Evolutionary conservation across 1,140 invertebrate species (phyloP).

Genomic region (Drosophila simulans): DNA sequence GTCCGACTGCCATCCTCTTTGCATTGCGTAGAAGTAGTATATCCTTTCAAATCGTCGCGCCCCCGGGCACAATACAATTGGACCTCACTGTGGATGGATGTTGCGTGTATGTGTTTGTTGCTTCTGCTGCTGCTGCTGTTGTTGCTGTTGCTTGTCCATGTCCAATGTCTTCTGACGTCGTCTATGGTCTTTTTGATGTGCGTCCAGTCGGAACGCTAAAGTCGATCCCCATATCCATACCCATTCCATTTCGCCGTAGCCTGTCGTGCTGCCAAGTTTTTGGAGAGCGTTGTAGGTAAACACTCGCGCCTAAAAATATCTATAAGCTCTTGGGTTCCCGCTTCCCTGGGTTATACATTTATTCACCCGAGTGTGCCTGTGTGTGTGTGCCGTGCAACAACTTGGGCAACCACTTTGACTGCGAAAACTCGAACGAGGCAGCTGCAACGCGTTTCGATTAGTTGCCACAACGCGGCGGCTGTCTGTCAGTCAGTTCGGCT

Average conservation of each 20-base stretch:
- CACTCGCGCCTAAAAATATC: conserved; percentile 78
- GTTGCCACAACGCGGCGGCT: conserved; percentile 61
- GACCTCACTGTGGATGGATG: conserved; percentile 27
- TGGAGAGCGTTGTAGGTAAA: conserved; percentile 73
- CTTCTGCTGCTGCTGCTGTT: neutral
- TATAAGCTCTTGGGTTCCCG: conserved; percentile 52
- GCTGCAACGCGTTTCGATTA: conserved; percentile 82
- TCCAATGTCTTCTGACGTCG: conserved; percentile 61
- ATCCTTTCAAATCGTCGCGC: conserved; percentile 59
- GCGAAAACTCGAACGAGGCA: conserved; percentile 58
- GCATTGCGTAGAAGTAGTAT: conserved; percentile 41
- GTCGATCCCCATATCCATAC: conserved; percentile 11
- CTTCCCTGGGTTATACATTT: neutral
- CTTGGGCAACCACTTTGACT: conserved; percentile 74
- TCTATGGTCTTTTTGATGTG: conserved; percentile 66
- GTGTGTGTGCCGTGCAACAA: conserved; percentile 58
- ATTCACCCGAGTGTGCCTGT: neutral
- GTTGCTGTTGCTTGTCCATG: conserved; percentile 46
- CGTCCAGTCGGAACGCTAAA: conserved; percentile 77
- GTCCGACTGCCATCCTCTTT: conserved; percentile 28
- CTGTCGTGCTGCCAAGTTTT: conserved; percentile 63
- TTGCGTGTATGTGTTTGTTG: conserved; percentile 22
- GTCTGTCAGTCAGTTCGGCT: conserved; percentile 52
- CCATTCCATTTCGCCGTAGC: neutral
- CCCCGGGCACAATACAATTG: conserved; percentile 60